Evolutionary conservation across 2,113 vertebrate species (phyloP), one percentile per base, ranked within the genome.

Genomic region (Nibea coibor): DNA sequence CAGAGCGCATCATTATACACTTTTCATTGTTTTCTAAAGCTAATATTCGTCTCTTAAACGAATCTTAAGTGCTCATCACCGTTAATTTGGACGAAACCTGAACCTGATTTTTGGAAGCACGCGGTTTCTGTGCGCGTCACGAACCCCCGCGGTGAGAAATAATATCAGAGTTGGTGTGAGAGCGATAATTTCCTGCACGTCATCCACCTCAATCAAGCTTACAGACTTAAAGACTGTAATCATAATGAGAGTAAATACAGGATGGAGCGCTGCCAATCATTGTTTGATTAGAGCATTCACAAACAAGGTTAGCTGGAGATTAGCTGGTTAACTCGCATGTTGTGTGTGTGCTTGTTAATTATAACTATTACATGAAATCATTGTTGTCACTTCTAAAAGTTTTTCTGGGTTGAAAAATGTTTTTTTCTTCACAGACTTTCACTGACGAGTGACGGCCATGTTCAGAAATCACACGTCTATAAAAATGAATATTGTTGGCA

Each of bases 271-370:
- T 78, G 78, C 53, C 78, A 78, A 57, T 87, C 75, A 78, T 2
- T 9, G 54, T 31, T 59, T 85, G 58, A 82, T 82, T 79, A 51
- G 50, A 63, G 14, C 56, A 14, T 79, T 80, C 22, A 72, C 71
- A 74, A 62, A 74, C 81, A 61, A 59, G n/a, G 43, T 77, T 54
- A 50, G 31, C 1, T 45, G 28, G 35, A 67, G 39, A 66, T 71
- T 71, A 68, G 56, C 16, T 1, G 3, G 15, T 35, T 39, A 63
- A 59, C 51, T 75, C 24, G 15, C 11, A 26, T 68, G 45, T 12
- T 50, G 12, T 17, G 10, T 17, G 20, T 50, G 9, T 31, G 67
- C 8, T 0, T 42, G 42, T 19, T 65, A 65, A 58, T 64, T 26
- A 26, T 26, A n/a, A n/a, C n/a, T n/a, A n/a, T n/a, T n/a, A n/a